These are phyloP conservation scores for Phalera bucephala DNA, from an alignment of 2,888 invertebrate genomes.

Conservation along the genomic window DNA sequence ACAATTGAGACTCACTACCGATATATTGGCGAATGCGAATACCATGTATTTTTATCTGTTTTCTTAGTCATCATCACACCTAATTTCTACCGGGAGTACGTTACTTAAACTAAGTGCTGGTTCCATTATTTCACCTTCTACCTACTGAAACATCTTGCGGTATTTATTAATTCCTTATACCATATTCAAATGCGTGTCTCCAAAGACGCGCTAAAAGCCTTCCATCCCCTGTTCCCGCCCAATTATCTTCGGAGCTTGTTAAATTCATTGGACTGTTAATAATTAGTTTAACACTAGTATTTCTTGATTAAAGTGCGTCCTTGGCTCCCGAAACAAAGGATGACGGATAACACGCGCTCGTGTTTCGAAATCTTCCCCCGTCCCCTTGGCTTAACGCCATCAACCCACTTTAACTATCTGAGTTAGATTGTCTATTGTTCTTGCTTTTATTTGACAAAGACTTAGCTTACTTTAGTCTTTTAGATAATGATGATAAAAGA, in stretches of 20 bases:
- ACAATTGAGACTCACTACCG: no score
- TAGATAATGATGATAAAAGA: no score
- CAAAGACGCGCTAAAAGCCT: background rate
- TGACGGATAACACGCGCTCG: background rate
- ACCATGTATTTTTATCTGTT: no score
- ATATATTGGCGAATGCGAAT: no score
- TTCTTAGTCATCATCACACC: no score
- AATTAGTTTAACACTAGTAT: conserved; percentile 2
- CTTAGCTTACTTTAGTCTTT: conserved; percentile 3
- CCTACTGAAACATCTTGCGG: background rate
- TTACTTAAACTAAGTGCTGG: no score
- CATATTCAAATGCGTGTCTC: background rate
- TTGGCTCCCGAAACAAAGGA: conserved; percentile 2
- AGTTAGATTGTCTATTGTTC: conserved; percentile 12
- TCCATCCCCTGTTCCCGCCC: background rate
- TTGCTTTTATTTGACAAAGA: conserved; percentile 11
- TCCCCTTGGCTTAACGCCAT: conserved; percentile 11
- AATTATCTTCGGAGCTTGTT: background rate
- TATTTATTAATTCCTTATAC: background rate
- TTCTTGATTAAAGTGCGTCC: conserved; percentile 1
- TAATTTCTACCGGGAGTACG: no score
- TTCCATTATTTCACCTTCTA: no score
- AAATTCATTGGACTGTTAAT: conserved; percentile 1
- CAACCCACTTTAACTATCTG: conserved; percentile 8
- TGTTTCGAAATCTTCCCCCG: conserved; percentile 2